Evolutionary conservation across 1,140 invertebrate species (phyloP).

Genomic region (Cydia amplana): DNA sequence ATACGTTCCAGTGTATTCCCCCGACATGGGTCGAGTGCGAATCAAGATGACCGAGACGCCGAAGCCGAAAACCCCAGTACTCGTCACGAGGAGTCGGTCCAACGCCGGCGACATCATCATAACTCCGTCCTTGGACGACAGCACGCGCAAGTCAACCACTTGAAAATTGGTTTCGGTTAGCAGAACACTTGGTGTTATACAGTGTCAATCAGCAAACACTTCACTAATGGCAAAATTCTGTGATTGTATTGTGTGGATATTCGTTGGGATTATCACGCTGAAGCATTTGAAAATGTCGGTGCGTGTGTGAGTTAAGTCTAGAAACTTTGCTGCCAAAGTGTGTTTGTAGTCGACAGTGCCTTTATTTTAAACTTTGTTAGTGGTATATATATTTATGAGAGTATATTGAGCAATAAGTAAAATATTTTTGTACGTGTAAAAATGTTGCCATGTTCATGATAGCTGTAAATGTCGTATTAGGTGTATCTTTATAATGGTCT

Average conservation of each 20-base stretch:
- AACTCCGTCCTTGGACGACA: conserved; percentile 71
- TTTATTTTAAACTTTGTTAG: conserved; percentile 70
- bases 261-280: conserved; percentile 50
- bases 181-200: conserved; percentile 62
- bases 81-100: conserved; percentile 82
- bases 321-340: conserved; percentile 76
- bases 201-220: conserved; percentile 72
- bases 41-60: conserved; percentile 83
- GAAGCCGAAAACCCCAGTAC: conserved; percentile 83
- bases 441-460: conserved; percentile 78
- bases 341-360: conserved; percentile 80
- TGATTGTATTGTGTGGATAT: conserved; percentile 67
- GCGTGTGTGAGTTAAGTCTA: conserved; percentile 60
- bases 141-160: conserved; percentile 66
- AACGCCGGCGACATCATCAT: conserved; percentile 82
- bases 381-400: conserved; percentile 75
- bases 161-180: conserved; percentile 59
- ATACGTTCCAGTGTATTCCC: conserved; percentile 79
- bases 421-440: conserved; percentile 79
- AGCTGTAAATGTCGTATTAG: conserved; percentile 59
- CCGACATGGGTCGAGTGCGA: conserved; percentile 82
- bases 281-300: conserved; percentile 54
- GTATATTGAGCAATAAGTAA: conserved; percentile 71
- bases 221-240: conserved; percentile 76
- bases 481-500: conserved; percentile 45